phyloP scores from a whole-genome alignment of 2,888 invertebrate genomes.

The Pachydiplax longipennis region DNA sequence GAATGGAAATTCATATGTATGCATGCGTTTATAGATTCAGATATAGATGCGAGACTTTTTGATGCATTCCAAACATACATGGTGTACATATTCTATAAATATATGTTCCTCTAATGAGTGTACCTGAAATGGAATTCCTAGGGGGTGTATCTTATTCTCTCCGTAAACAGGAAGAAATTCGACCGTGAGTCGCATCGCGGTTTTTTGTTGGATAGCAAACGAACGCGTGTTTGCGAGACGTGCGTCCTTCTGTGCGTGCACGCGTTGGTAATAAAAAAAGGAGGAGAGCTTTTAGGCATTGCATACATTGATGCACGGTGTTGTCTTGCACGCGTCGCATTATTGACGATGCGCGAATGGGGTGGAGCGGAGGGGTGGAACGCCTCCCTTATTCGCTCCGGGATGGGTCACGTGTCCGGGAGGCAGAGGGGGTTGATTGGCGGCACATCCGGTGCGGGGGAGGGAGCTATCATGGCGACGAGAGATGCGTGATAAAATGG shows the following conservation, averaged over 20 bases:
- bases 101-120: too few species aligned
- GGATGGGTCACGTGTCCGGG: conserved; percentile 2
- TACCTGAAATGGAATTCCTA: too few species aligned
- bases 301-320: not conserved
- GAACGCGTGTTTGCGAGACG: not conserved
- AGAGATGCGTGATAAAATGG: conserved; percentile 30
- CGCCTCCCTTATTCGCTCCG: not conserved
- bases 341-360: not conserved
- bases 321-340: not conserved
- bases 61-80: too few species aligned
- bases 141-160: too few species aligned
- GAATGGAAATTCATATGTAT: too few species aligned
- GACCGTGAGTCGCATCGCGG: not conserved
- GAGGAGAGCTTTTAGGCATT: not conserved
- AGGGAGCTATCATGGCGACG: not conserved
- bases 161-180: not conserved
- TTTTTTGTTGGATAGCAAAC: not conserved
- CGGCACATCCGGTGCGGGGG: conserved; percentile 30
- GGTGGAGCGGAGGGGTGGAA: not conserved
- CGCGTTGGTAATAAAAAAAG: not conserved
- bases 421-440: conserved; percentile 8
- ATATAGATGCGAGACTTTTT: too few species aligned
- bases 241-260: not conserved
- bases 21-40: too few species aligned
- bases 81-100: too few species aligned